These are phyloP conservation scores for Arvicanthis niloticus DNA, from an alignment of 2,113 vertebrate species.

Conservation along the genomic window DNA sequence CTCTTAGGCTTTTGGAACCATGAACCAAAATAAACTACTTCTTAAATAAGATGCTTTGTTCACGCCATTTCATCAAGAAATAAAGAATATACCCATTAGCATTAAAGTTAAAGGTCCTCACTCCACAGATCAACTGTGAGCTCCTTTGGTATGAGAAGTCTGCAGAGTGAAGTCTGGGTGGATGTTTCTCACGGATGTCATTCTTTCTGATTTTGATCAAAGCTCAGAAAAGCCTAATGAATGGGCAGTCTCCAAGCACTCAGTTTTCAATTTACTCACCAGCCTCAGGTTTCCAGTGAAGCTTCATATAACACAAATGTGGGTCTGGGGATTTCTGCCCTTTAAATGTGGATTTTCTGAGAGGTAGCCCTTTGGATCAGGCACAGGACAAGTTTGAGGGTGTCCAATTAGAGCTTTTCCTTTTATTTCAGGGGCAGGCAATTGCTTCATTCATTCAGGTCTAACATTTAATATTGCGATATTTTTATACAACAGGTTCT, in stretches of 20 bases:
- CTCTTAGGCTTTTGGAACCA: background rate
- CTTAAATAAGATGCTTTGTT: background rate
- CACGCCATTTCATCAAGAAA: background rate
- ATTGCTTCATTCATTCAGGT: background rate
- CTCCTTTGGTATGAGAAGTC: background rate
- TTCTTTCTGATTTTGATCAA: background rate
- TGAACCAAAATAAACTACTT: background rate
- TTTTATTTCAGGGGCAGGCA: background rate
- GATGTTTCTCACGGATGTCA: background rate
- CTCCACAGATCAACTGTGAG: background rate
- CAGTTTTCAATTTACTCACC: background rate
- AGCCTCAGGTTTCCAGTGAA: background rate
- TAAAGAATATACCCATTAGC: background rate
- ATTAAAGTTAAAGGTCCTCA: background rate
- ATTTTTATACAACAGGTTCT: slow-evolving; percentile 2
- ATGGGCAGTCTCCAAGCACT: background rate
- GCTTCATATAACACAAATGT: background rate
- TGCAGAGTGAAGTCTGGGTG: accelerated
- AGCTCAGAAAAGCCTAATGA: background rate
- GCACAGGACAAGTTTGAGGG: background rate
- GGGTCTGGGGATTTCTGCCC: background rate
- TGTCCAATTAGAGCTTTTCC: background rate
- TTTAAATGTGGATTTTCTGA: background rate
- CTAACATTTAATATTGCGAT: slow-evolving; percentile 59
- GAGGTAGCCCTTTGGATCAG: background rate